Evolutionary conservation across 2,113 vertebrate genomes (phyloP), one percentile per base, ranked within the genome.

Genomic region (Corythaixoides concolor): DNA sequence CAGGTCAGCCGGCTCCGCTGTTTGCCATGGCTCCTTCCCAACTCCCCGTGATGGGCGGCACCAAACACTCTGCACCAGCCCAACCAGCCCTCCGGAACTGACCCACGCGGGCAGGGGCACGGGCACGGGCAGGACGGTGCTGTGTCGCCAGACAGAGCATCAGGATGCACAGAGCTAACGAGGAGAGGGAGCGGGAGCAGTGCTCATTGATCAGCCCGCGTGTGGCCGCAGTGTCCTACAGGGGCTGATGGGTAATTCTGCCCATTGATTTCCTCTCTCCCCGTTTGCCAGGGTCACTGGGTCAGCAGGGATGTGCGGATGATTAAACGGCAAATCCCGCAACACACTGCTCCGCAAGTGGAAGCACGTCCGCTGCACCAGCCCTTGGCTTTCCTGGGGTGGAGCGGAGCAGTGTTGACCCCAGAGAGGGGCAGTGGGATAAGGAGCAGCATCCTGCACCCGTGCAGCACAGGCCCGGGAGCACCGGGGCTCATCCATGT

Each of bases 381-480:
- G 41, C 0, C 1, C 45, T 67, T 1, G 22, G 24, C n/a, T 35
- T 11, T 41, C 28, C 77, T 12, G 9, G 20, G 33, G 33, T 8
- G 53, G 28, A 6, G 55, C 15, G 1, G 39, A 55, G 47, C 1
- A 1, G 17, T 67, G 59, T 77, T 13, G 8, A 19, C 35, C 39
- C 45, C 64, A 27, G 24, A 0, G 17, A 32, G 9, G 47, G 30
- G 23, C 88, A 79, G 33, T 0, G 2, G n/a, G 63, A 37, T 16
- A n/a, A 39, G 41, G 19, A 62, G 53, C 53, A 45, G 47, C 59
- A 62, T 43, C 59, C 23, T 27, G 1, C 13, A 15, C 32, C 28
- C 32, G 14, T 1, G 5, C 32, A 37, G 32, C 0, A 2, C 37
- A 30, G 33, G 9, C 30, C 59, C 0, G 0, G 67, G 53, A 55